Percentiles rank a stretch among this genome's conserved stretches.
phyloP scores from a whole-genome alignment of 2,113 vertebrate genomes.

The Anguilla rostrata region DNA sequence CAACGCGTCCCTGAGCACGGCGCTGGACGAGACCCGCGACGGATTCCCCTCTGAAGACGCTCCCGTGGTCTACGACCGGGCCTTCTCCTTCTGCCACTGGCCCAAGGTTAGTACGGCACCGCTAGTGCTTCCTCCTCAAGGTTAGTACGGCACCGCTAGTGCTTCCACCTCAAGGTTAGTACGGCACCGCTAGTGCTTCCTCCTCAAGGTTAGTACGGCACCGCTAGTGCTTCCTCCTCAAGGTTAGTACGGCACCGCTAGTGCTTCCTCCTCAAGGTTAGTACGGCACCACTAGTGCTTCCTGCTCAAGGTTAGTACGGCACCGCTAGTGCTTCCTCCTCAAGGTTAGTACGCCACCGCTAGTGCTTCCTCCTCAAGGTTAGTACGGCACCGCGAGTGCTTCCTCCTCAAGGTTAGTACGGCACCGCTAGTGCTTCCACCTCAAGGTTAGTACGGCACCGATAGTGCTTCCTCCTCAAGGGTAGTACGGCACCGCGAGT shows the following conservation, averaged over 20 bases:
- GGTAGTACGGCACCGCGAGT: too few species aligned
- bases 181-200: background rate
- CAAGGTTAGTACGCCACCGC: slow-evolving; percentile 75
- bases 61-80: slow-evolving; percentile 84
- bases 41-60: slow-evolving; percentile 92
- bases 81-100: slow-evolving; percentile 91
- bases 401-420: slow-evolving; percentile 74
- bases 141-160: slow-evolving; percentile 36
- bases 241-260: slow-evolving; percentile 72
- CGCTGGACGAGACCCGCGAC: slow-evolving; percentile 91
- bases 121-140: background rate
- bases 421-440: background rate
- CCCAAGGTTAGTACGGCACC: slow-evolving; percentile 81
- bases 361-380: background rate
- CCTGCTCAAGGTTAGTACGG: slow-evolving; percentile 90
- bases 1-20: slow-evolving; percentile 92
- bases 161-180: slow-evolving; percentile 98
- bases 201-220: background rate
- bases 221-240: slow-evolving; percentile 90
- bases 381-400: background rate
- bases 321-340: slow-evolving; percentile 82
- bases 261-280: background rate
- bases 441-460: background rate
- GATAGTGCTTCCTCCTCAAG: background rate
- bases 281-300: slow-evolving; percentile 64